Percentiles rank a stretch among this genome's conserved stretches.
These are phyloP conservation scores for Melanitta fusca DNA, from an alignment of 2,797 vertebrate genomes.

Conservation along the genomic window DNA sequence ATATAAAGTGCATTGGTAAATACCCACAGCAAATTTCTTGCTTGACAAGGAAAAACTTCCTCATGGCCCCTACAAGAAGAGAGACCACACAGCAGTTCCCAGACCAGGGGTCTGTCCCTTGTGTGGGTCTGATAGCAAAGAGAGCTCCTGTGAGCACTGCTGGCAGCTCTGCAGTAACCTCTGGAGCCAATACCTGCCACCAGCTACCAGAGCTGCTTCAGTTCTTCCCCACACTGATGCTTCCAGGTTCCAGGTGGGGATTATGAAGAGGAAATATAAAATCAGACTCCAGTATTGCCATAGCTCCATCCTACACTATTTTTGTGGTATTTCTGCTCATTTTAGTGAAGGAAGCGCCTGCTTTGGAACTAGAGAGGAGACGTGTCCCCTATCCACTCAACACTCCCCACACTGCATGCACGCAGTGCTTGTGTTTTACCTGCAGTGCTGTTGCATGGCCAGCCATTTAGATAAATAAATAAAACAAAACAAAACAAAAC, in stretches of 20 bases:
- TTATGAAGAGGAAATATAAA: neutral
- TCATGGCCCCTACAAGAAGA: fast-evolving
- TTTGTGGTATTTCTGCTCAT: neutral
- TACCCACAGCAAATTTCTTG: neutral
- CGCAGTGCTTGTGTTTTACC: neutral
- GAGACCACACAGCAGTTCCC: neutral
- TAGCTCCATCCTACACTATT: neutral
- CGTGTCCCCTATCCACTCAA: neutral
- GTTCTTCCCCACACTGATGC: neutral
- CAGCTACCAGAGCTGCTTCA: neutral
- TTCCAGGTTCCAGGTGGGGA: neutral
- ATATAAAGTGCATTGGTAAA: neutral
- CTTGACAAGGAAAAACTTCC: neutral
- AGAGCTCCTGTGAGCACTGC: neutral
- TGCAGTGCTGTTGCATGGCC: neutral
- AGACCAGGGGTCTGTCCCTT: neutral
- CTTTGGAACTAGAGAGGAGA: neutral
- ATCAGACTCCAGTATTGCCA: neutral
- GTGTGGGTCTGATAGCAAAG: neutral
- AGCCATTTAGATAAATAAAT: neutral
- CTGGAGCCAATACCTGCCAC: neutral
- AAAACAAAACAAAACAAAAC: neutral
- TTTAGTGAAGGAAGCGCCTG: neutral
- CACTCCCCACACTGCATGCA: neutral
- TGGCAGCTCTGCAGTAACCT: neutral